Evolutionary conservation across 2,113 vertebrate genomes (phyloP).

Genomic region (Cichladusa arquata): DNA sequence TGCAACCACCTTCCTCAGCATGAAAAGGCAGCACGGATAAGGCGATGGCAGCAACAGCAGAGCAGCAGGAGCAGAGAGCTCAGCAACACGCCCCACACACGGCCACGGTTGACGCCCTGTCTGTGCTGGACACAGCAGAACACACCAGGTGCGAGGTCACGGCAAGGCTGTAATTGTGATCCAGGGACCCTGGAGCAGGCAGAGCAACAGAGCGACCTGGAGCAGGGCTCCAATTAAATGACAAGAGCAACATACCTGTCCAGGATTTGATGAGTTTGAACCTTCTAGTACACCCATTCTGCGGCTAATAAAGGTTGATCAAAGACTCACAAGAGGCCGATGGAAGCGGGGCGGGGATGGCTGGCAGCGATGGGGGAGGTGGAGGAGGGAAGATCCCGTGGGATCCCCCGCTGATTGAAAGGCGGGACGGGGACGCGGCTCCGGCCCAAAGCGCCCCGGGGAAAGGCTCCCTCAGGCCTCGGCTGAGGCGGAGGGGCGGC

Average conservation of each 20-base stretch:
- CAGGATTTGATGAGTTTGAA: neutral
- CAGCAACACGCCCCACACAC: neutral
- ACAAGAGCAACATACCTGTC: rapidly evolving
- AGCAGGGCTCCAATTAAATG: neutral
- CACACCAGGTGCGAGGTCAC: neutral
- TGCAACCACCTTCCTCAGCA: neutral
- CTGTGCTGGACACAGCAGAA: neutral
- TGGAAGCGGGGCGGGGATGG: too few species aligned
- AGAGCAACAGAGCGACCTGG: neutral
- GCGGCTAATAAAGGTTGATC: neutral
- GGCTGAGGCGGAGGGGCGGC: too few species aligned
- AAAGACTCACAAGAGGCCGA: too few species aligned
- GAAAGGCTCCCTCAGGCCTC: too few species aligned
- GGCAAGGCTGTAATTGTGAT: neutral
- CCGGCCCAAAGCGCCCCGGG: too few species aligned
- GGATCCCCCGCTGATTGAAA: too few species aligned
- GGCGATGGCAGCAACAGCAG: rapidly evolving
- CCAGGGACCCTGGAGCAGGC: rapidly evolving
- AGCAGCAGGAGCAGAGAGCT: neutral
- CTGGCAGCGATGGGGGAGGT: too few species aligned
- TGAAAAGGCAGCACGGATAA: neutral
- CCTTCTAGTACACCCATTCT: neutral
- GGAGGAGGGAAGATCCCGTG: too few species aligned
- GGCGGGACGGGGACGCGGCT: too few species aligned
- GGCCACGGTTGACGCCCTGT: rapidly evolving